These are phyloP conservation scores for Struthidea cinerea DNA, from an alignment of 2,113 vertebrate genomes.

Conservation along the genomic window DNA sequence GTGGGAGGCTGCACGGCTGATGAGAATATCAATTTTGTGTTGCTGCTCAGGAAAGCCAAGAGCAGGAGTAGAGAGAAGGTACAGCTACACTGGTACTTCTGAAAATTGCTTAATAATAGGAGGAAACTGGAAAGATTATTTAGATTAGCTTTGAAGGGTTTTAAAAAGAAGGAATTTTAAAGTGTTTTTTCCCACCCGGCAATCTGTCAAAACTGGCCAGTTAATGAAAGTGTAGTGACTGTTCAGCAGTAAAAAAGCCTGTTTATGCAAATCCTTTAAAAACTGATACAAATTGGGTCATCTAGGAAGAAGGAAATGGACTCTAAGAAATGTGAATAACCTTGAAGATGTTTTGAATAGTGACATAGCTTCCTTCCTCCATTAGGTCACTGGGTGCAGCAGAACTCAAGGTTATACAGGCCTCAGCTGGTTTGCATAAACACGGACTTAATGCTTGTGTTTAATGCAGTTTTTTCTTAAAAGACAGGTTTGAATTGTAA, in stretches of 20 bases:
- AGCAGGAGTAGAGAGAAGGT: neutral
- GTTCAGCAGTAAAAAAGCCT: neutral
- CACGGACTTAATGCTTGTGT: neutral
- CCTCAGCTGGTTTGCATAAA: neutral
- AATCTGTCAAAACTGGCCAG: neutral
- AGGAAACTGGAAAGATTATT: neutral
- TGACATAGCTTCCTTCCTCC: neutral
- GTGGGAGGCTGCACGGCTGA: slow-evolving; percentile 23
- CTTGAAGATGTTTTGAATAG: neutral
- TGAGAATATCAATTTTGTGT: slow-evolving; percentile 38
- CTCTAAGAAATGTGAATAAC: neutral
- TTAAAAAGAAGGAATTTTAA: neutral
- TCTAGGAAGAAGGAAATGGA: neutral
- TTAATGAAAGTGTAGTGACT: neutral
- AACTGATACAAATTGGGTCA: neutral
- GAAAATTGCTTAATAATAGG: neutral
- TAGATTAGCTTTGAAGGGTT: neutral
- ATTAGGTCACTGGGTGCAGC: neutral
- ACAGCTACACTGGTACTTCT: neutral
- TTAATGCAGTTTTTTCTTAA: neutral
- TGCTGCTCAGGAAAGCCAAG: neutral
- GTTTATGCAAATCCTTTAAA: neutral
- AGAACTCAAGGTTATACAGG: neutral
- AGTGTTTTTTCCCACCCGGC: neutral
- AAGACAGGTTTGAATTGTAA: neutral